phyloP scores from a whole-genome alignment of 2,888 invertebrate genomes.

The Drosophila vallismaia region DNA sequence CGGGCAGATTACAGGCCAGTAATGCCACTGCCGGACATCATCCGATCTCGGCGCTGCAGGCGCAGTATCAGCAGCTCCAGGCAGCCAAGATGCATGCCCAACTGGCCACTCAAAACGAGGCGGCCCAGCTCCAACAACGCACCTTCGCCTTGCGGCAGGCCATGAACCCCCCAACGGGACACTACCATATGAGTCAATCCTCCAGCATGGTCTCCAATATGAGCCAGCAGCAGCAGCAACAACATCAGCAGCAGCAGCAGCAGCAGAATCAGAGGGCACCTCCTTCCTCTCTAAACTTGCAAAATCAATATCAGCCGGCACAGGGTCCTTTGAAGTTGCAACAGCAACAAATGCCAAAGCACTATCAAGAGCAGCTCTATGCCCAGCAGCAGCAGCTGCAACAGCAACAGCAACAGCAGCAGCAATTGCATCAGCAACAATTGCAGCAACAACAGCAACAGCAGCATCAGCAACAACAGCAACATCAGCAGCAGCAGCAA shows the following conservation, averaged over 20 bases:
- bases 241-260: constrained; percentile 54
- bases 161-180: constrained; percentile 86
- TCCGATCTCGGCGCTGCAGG: constrained; percentile 83
- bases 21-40: constrained; percentile 73
- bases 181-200: constrained; percentile 83
- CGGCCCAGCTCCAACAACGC: constrained; percentile 87
- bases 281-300: constrained; percentile 82
- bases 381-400: constrained; percentile 68
- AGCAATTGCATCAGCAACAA: constrained; percentile 56
- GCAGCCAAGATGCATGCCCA: constrained; percentile 88
- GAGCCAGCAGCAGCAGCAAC: constrained; percentile 72
- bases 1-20: constrained; percentile 74
- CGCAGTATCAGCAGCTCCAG: constrained; percentile 87
- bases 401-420: constrained; percentile 63
- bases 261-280: constrained; percentile 80
- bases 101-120: constrained; percentile 87
- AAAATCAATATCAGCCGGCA: constrained; percentile 83
- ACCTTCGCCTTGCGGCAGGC: constrained; percentile 87
- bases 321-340: constrained; percentile 81
- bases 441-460: constrained; percentile 45
- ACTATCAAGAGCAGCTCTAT: constrained; percentile 73
- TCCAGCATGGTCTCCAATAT: constrained; percentile 81
- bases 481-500: constrained; percentile 83
- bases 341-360: constrained; percentile 63
- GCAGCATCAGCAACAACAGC: constrained; percentile 76